Evolutionary conservation across 2,888 invertebrate species (phyloP), one percentile per base, ranked within the genome.

Genomic region (Perithous albicinctus): DNA sequence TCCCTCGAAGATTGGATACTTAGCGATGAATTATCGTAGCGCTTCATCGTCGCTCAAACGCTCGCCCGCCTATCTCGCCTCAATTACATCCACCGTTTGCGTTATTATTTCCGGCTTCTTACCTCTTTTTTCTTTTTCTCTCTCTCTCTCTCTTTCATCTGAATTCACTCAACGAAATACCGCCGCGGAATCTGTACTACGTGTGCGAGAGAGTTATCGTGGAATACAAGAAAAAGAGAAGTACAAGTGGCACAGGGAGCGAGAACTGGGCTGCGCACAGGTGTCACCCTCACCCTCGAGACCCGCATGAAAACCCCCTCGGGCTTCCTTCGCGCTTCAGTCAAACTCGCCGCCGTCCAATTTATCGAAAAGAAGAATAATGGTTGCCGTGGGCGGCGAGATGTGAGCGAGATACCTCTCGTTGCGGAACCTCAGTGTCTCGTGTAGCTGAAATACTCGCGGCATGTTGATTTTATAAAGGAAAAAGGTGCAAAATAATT

Each of bases 331-430:
- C 67, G 23, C 20, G 66, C 56, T 56, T 67, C 75, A 67, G 66
- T 67, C 75, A 67, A 75, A 75, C 75, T 67, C 67, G 32, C 56
- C 56, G 61, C 59, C 70, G 77, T 79, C 80, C 86, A 87, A 86
- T 89, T 89, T 89, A 88, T 86, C 85, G 85, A 85, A 87, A 85
- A 84, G 82, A 85, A 87, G 86, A 89, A 84, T 86, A 87, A 85
- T 87, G 84, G 84, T 80, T 46, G 80, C 64, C 73, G 81, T 78
- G 82, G 83, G 73, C 54, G 66, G 54, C 75, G 79, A n/a, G n/a
- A n/a, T 61, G 72, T 38, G 32, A 79, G 41, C 26, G 59, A 54
- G 18, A 74, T 64, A 64, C 35, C 10, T 64, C 64, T 74, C 38
- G 56, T 7, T 32, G 56, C 56, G 32, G 15, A 59, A 59, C 56